Evolutionary conservation across 2,113 vertebrate genomes (phyloP).

Genomic region (Pseudorasbora parva): DNA sequence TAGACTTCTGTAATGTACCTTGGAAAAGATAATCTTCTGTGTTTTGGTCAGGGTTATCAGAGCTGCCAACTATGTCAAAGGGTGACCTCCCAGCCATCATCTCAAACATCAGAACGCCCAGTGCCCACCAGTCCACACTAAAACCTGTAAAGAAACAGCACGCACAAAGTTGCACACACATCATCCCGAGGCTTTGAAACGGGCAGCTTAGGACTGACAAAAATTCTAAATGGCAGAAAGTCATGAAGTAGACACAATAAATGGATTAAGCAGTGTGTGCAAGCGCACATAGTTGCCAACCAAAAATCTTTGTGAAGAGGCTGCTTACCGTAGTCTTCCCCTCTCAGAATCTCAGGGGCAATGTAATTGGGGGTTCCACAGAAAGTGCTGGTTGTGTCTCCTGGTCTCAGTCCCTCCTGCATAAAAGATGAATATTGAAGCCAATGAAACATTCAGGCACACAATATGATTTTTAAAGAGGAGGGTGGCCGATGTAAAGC

Average conservation of each 20-base stretch:
- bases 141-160: slow-evolving; percentile 78
- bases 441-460: slow-evolving; percentile 10
- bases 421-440: background rate
- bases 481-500: too few species aligned
- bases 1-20: slow-evolving; percentile 73
- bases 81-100: slow-evolving; percentile 99
- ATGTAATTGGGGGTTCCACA: slow-evolving; percentile 99
- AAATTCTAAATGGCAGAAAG: background rate
- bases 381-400: slow-evolving; percentile 98
- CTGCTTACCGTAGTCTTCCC: slow-evolving; percentile 95
- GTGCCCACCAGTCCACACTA: slow-evolving; percentile 99
- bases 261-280: background rate
- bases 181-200: background rate
- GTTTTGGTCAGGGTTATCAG: slow-evolving; percentile 98
- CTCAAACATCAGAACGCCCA: slow-evolving; percentile 98
- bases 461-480: background rate
- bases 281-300: background rate
- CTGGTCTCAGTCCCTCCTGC: slow-evolving; percentile 96
- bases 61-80: slow-evolving; percentile 96
- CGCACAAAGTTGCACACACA: background rate
- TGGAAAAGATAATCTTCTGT: slow-evolving; percentile 99
- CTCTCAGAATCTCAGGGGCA: slow-evolving; percentile 95
- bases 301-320: background rate
- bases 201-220: background rate
- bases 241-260: background rate